These are phyloP conservation scores for Gobionotothen gibberifrons DNA, from an alignment of 2,797 vertebrate genomes.

Conservation along the genomic window DNA sequence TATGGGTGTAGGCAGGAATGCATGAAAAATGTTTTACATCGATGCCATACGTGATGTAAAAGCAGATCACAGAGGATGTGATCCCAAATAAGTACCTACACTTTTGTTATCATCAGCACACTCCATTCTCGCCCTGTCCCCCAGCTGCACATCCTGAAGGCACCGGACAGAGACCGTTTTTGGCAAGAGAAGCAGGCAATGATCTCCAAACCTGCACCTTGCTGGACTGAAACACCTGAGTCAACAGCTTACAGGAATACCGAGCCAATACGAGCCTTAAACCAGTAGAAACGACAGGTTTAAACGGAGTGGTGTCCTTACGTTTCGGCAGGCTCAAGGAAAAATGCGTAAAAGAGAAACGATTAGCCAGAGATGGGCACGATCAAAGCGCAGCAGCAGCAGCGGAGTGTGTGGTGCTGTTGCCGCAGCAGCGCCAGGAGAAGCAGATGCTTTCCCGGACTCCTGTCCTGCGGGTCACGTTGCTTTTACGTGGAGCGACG, in stretches of 20 bases:
- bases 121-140: constrained; percentile 9
- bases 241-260: constrained; percentile 28
- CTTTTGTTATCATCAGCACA: constrained; percentile 8
- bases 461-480: constrained; percentile 73
- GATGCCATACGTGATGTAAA: constrained; percentile 26
- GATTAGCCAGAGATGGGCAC: constrained; percentile 3
- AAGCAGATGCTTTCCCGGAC: constrained; percentile 51
- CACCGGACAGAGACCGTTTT: constrained; percentile 1
- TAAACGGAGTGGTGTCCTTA: constrained; percentile 2
- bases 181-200: not conserved
- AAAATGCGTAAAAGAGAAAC: not conserved
- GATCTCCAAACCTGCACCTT: constrained; percentile 57
- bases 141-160: constrained; percentile 26
- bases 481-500: constrained; percentile 72
- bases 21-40: constrained; percentile 16
- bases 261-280: not conserved
- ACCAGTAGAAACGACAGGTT: not conserved
- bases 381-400: constrained; percentile 32
- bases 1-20: not conserved
- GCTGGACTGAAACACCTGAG: constrained; percentile 60
- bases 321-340: not conserved
- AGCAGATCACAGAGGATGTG: not conserved
- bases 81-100: constrained; percentile 18
- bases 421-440: constrained; percentile 64
- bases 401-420: constrained; percentile 39